Conservation (phyloP, 2,113 vertebrate genomes). For the Sciurus niger region DNA sequence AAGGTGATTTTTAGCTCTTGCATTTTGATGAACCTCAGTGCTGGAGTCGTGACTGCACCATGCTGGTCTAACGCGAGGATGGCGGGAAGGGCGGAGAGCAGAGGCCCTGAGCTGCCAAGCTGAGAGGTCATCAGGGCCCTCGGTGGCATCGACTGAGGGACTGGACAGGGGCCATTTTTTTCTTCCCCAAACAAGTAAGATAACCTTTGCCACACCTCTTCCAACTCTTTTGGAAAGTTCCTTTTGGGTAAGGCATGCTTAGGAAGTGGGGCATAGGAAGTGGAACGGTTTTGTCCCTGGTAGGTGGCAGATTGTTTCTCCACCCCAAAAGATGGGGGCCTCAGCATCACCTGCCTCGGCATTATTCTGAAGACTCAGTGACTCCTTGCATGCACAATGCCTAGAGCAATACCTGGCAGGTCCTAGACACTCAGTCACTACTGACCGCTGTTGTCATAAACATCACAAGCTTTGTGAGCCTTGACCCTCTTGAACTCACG, state of each 20-base stretch:
- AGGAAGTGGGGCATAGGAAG: not conserved
- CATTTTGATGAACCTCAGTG: not conserved
- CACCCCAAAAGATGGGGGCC: not conserved
- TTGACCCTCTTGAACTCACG: not conserved
- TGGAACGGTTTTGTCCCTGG: no score
- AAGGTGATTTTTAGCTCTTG: not conserved
- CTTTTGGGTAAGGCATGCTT: not conserved
- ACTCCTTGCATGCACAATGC: not conserved
- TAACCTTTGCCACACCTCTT: not conserved
- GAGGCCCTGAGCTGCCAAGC: not conserved
- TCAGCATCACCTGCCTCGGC: not conserved
- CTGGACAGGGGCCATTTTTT: not conserved
- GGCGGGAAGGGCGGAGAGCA: accelerated
- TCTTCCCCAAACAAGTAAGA: not conserved
- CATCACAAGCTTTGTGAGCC: not conserved
- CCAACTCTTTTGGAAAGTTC: not conserved
- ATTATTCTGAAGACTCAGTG: not conserved
- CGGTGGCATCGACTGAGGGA: accelerated
- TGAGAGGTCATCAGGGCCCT: no score
- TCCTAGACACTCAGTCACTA: not conserved
- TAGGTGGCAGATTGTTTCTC: not conserved
- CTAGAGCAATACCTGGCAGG: not conserved
- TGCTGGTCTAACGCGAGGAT: not conserved
- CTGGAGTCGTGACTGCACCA: not conserved
- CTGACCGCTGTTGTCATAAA: not conserved